These are phyloP conservation scores for Drosophila mettleri DNA, from an alignment of 2,888 invertebrate genomes.

Conservation along the genomic window DNA sequence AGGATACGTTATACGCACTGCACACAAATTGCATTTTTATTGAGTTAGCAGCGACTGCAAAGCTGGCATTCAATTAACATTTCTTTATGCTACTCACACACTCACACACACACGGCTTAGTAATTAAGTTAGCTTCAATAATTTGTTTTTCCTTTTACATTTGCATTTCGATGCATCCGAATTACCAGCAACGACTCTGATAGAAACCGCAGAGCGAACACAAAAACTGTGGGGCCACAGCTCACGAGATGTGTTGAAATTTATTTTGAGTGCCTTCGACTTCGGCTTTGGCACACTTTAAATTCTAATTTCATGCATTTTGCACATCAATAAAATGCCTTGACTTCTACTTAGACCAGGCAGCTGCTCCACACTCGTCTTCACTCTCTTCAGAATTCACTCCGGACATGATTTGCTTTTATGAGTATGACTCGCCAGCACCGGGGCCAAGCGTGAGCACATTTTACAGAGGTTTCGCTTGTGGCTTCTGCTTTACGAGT, in stretches of 20 bases:
- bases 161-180: slow-evolving; percentile 35
- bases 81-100: slow-evolving; percentile 55
- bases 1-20: slow-evolving; percentile 42
- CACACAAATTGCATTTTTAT: slow-evolving; percentile 69
- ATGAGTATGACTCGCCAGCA: slow-evolving; percentile 49
- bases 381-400: background rate
- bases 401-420: slow-evolving; percentile 67
- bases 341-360: slow-evolving; percentile 35
- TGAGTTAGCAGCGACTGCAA: slow-evolving; percentile 53
- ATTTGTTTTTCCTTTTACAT: slow-evolving; percentile 33
- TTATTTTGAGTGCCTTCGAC: background rate
- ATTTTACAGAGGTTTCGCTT: slow-evolving; percentile 48
- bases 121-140: slow-evolving; percentile 64
- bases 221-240: background rate
- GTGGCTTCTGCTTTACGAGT: slow-evolving; percentile 20
- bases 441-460: slow-evolving; percentile 59
- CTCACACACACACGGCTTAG: slow-evolving; percentile 42
- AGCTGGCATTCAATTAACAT: slow-evolving; percentile 66
- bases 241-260: slow-evolving; percentile 34
- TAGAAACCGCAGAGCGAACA: slow-evolving; percentile 32
- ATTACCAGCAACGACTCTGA: slow-evolving; percentile 4
- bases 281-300: slow-evolving; percentile 58
- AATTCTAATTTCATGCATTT: slow-evolving; percentile 82
- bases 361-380: slow-evolving; percentile 5
- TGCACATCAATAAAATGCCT: slow-evolving; percentile 78